Conservation (phyloP, 2,888 invertebrate species). For the Phasia obesa region DNA sequence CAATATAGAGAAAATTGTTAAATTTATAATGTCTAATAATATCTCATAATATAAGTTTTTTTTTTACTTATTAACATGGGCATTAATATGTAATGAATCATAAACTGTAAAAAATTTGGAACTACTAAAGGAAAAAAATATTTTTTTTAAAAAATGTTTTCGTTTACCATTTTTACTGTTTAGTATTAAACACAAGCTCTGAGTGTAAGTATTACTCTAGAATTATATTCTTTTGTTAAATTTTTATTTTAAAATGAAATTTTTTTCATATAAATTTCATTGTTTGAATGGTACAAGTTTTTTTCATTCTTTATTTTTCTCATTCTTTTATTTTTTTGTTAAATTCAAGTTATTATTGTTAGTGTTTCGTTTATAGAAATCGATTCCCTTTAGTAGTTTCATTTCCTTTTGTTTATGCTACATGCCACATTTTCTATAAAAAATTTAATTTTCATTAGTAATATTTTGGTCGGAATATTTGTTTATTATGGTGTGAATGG, state of each 20-base stretch:
- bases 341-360: conserved; percentile 34
- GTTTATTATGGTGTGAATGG: no score
- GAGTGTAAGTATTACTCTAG: conserved; percentile 5
- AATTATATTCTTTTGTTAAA: background rate
- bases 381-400: conserved; percentile 39
- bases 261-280: conserved; percentile 12
- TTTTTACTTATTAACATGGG: no score
- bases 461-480: background rate
- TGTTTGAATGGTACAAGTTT: background rate
- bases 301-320: background rate
- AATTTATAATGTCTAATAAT: no score
- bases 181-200: background rate
- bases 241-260: background rate
- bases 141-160: no score
- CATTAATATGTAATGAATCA: no score
- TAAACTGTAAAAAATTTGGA: no score
- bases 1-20: no score
- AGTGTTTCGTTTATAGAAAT: conserved; percentile 18
- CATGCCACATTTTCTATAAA: background rate
- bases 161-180: no score
- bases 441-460: conserved; percentile 25
- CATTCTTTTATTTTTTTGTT: background rate
- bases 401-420: background rate
- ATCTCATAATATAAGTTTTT: no score
- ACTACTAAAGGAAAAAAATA: no score